Conservation (phyloP, 2,113 vertebrate species). For the Myiagra hebetior region DNA sequence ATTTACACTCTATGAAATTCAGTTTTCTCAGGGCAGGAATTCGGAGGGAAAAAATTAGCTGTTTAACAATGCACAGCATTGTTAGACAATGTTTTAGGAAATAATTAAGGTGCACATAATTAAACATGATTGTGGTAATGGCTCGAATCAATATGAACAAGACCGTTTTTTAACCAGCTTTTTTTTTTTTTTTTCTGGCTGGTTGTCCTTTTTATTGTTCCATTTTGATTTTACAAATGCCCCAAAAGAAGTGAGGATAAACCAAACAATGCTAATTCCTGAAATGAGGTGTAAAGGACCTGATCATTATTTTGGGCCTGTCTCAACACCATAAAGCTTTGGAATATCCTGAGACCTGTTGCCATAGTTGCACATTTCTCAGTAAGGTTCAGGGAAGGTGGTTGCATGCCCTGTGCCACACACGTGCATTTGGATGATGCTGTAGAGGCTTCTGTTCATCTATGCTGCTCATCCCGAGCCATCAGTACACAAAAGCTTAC, state of each 20-base stretch:
- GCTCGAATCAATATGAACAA: neutral
- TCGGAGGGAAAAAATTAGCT: neutral
- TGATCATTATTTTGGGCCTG: neutral
- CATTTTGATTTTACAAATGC: neutral
- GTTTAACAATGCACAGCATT: neutral
- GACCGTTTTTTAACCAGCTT: neutral
- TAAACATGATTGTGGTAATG: neutral
- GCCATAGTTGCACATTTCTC: neutral
- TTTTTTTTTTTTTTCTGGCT: neutral
- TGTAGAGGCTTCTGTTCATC: neutral
- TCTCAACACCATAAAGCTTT: neutral
- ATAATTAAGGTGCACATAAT: neutral
- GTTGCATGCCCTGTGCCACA: neutral
- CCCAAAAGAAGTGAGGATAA: neutral
- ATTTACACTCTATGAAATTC: neutral
- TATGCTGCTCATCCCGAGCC: neutral
- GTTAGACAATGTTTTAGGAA: neutral
- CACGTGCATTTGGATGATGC: neutral
- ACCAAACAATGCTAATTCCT: neutral
- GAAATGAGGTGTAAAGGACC: neutral
- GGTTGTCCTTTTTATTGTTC: neutral
- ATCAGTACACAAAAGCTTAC: neutral
- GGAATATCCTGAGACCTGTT: neutral
- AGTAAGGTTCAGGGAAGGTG: neutral
- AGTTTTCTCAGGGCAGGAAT: neutral